phyloP scores from a whole-genome alignment of 2,113 vertebrate species.

The Agapornis roseicollis region DNA sequence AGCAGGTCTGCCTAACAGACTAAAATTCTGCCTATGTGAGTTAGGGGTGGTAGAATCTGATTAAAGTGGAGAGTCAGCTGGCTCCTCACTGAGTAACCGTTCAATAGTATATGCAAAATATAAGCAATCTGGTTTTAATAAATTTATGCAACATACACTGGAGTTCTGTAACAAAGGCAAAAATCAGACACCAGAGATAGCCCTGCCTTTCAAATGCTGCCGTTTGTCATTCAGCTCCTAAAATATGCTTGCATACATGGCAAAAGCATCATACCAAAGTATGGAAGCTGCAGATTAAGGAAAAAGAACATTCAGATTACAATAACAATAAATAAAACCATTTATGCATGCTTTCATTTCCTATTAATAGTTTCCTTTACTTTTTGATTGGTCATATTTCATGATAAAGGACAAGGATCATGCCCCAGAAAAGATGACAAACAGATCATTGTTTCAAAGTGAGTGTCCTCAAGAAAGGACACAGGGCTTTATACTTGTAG shows the following conservation, averaged over 20 bases:
- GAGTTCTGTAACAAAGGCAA: not conserved
- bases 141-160: not conserved
- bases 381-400: not conserved
- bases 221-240: not conserved
- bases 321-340: not conserved
- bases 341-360: not conserved
- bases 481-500: not conserved
- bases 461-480: not conserved
- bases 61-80: not conserved
- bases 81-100: not conserved
- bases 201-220: not conserved
- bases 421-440: not conserved
- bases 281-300: not conserved
- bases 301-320: not conserved
- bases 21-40: not conserved
- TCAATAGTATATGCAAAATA: not conserved
- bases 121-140: not conserved
- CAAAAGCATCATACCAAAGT: not conserved
- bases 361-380: not conserved
- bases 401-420: not conserved
- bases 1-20: not conserved
- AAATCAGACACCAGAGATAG: not conserved
- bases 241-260: not conserved
- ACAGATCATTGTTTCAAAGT: not conserved
- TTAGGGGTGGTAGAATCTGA: not conserved